Evolutionary conservation across 1,140 invertebrate genomes (phyloP).

Genomic region (Drosophila sp.): DNA sequence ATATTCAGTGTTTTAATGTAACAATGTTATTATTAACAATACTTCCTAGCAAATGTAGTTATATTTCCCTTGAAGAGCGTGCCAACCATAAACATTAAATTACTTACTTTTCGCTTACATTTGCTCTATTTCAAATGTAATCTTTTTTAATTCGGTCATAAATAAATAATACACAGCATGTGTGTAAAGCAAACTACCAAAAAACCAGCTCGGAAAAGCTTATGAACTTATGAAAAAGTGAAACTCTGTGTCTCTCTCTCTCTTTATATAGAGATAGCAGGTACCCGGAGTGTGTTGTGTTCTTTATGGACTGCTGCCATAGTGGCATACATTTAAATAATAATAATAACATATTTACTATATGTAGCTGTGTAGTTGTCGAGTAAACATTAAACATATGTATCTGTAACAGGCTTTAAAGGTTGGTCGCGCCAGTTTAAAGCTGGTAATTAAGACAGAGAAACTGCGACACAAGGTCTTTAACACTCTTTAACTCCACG

Average conservation of each 20-base stretch:
- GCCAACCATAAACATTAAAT: too few species aligned
- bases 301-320: conserved; percentile 22
- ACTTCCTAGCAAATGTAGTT: too few species aligned
- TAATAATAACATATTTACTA: conserved; percentile 1
- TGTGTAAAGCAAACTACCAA: conserved; percentile 25
- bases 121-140: conserved; percentile 9
- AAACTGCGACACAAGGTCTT: conserved; percentile 51
- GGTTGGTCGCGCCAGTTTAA: conserved; percentile 1
- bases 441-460: conserved; percentile 46
- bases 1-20: too few species aligned
- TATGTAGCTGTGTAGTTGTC: too few species aligned
- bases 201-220: conserved; percentile 53
- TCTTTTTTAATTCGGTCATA: conserved; percentile 1
- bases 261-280: conserved; percentile 33
- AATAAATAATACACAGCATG: conserved; percentile 4
- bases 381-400: neutral
- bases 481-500: neutral
- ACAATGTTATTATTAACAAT: too few species aligned
- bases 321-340: conserved; percentile 44
- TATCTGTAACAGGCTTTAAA: conserved; percentile 15
- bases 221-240: conserved; percentile 69
- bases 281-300: conserved; percentile 23
- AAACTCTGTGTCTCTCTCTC: too few species aligned
- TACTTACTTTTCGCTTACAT: neutral
- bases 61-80: too few species aligned